Conservation (phyloP, 2,888 invertebrate genomes). For the Corbicula japonica region DNA sequence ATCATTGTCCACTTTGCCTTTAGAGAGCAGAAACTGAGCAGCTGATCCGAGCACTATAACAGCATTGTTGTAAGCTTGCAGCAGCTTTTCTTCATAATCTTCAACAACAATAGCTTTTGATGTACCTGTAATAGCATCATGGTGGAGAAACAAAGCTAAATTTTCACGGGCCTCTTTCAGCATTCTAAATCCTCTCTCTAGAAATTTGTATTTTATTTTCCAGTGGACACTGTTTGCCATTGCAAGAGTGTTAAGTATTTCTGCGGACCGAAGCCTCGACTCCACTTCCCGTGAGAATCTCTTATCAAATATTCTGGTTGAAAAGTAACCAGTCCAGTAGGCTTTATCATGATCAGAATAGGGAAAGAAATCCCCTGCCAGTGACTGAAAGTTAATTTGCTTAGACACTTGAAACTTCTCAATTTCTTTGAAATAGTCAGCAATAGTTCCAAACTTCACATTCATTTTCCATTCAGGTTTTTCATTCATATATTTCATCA, state of each 20-base stretch:
- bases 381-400: constrained; percentile 88
- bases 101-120: constrained; percentile 96
- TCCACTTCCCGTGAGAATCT: constrained; percentile 89
- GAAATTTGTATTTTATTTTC: constrained; percentile 61
- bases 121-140: constrained; percentile 99
- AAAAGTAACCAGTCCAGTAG: constrained; percentile 99
- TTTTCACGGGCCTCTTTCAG: constrained; percentile 90
- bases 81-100: constrained; percentile 90
- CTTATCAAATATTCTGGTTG: constrained; percentile 92
- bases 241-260: constrained; percentile 80
- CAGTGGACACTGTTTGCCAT: constrained; percentile 71
- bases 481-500: constrained; percentile 95
- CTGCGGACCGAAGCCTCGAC: constrained; percentile 83
- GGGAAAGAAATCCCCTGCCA: constrained; percentile 98
- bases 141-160: constrained; percentile 97
- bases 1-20: constrained; percentile 69
- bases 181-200: constrained; percentile 64
- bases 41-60: constrained; percentile 72
- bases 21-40: constrained; percentile 73
- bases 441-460: constrained; percentile 92
- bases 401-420: constrained; percentile 19
- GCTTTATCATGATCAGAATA: constrained; percentile 95
- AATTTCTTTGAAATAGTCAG: constrained; percentile 92
- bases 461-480: constrained; percentile 89
- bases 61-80: constrained; percentile 71